Percentiles rank a stretch among this genome's conserved stretches.
phyloP scores from a whole-genome alignment of 1,140 invertebrate species.

The Lepidurus couesii region DNA sequence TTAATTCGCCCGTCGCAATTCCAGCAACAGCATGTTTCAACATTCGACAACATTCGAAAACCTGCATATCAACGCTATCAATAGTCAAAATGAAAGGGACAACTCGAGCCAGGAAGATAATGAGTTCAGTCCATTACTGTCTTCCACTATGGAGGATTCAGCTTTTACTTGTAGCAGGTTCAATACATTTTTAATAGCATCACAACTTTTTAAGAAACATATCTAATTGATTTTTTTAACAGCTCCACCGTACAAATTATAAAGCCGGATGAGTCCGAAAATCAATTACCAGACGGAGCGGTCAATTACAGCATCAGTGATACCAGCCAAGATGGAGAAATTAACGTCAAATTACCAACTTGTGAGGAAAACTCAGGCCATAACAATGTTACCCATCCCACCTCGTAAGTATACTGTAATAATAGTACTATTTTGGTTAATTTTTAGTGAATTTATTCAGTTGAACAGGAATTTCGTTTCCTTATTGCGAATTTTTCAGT shows the following conservation, averaged over 20 bases:
- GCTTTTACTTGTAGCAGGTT: neutral
- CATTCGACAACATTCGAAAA: neutral
- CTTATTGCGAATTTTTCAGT: no score
- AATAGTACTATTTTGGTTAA: neutral
- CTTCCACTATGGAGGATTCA: neutral
- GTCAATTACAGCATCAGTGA: constrained; percentile 1
- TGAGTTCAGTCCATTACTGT: constrained; percentile 6
- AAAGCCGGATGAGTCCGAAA: neutral
- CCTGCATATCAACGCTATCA: neutral
- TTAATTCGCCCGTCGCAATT: neutral
- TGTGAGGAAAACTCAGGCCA: neutral
- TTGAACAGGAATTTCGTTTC: no score
- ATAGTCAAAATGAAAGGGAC: neutral
- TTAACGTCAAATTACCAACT: neutral
- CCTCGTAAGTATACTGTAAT: neutral
- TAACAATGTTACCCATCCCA: neutral
- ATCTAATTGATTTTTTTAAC: neutral
- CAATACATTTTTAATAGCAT: neutral
- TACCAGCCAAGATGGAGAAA: neutral
- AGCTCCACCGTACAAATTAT: neutral
- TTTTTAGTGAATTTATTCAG: no score
- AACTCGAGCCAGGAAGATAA: neutral
- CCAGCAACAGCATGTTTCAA: neutral
- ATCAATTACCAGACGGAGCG: neutral
- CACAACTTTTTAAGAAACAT: neutral